A percentile compares a stretch with the other conserved stretches of the same genome.
phyloP scores from a whole-genome alignment of 2,797 vertebrate species.

The Amniataba percoides region DNA sequence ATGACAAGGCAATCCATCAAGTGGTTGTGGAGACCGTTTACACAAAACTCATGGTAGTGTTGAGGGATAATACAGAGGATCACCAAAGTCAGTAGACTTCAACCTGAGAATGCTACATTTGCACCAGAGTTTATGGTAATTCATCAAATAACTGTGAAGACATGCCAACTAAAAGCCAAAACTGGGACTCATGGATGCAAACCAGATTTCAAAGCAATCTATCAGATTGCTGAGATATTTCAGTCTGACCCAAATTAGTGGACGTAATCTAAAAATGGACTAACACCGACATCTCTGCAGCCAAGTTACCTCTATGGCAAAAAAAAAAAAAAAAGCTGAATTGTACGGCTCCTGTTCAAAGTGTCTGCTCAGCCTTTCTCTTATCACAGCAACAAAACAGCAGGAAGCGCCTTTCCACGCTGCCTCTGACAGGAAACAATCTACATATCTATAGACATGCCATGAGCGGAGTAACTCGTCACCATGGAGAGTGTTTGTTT shows the following conservation, averaged over 20 bases:
- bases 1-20: too few species aligned
- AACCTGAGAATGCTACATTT: background rate
- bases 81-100: background rate
- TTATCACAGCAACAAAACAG: constrained; percentile 59
- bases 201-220: background rate
- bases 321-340: background rate
- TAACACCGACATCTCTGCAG: background rate
- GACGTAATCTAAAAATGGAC: accelerated
- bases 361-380: constrained; percentile 60
- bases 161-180: too few species aligned
- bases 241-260: background rate
- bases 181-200: background rate
- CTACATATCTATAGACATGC: constrained; percentile 71
- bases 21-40: too few species aligned
- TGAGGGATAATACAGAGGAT: background rate
- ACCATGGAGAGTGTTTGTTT: constrained; percentile 63
- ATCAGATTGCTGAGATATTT: background rate
- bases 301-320: background rate
- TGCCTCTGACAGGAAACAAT: constrained; percentile 73
- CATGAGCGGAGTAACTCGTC: constrained; percentile 38
- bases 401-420: constrained; percentile 71
- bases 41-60: background rate
- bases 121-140: too few species aligned
- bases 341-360: constrained; percentile 12
- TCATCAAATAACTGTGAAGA: background rate